Conservation (phyloP, 2,888 invertebrate species). For the Standfussiana lucernea region DNA sequence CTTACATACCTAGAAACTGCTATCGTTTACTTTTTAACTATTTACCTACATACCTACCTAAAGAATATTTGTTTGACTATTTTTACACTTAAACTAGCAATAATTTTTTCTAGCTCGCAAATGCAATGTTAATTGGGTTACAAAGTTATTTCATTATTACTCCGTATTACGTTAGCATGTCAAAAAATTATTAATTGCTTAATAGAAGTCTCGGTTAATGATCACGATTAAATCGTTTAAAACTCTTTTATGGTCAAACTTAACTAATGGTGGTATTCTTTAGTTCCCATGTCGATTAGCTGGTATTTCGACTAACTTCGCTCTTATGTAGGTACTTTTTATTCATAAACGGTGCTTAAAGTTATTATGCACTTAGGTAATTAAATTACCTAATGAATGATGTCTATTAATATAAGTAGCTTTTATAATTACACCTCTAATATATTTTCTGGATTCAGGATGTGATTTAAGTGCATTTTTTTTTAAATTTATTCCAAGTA, state of each 20-base stretch:
- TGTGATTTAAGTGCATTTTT: not conserved
- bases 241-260: slow-evolving; percentile 5
- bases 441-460: not conserved
- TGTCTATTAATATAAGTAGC: not conserved
- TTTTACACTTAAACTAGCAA: slow-evolving; percentile 15
- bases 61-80: slow-evolving; percentile 20
- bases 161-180: slow-evolving; percentile 48
- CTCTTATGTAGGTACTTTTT: not conserved
- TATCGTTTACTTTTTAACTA: slow-evolving; percentile 23
- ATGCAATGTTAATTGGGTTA: slow-evolving; percentile 59
- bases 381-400: not conserved
- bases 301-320: not conserved
- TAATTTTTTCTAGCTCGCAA: slow-evolving; percentile 50
- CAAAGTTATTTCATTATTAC: slow-evolving; percentile 64
- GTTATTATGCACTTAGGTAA: too few species aligned
- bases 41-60: slow-evolving; percentile 20
- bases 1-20: slow-evolving; percentile 10
- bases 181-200: slow-evolving; percentile 52
- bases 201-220: slow-evolving; percentile 41
- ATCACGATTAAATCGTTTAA: slow-evolving; percentile 44
- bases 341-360: not conserved
- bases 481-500: slow-evolving; percentile 2
- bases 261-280: slow-evolving; percentile 6
- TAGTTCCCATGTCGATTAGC: slow-evolving; percentile 6
- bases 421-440: not conserved